phyloP scores from a whole-genome alignment of 2,113 vertebrate genomes.

The Zosterops lateralis region DNA sequence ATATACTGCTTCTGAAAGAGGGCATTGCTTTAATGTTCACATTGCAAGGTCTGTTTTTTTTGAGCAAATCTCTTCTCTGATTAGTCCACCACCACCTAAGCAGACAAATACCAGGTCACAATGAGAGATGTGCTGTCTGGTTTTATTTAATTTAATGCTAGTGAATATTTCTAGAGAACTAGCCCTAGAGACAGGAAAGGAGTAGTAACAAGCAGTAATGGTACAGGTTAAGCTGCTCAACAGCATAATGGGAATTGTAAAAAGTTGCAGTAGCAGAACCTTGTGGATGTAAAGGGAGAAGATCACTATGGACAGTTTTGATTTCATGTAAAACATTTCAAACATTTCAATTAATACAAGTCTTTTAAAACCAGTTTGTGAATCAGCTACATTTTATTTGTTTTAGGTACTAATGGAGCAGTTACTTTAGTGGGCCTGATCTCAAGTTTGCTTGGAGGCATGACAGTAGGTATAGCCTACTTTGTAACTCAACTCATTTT shows the following conservation, averaged over 20 bases:
- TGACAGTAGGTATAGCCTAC: slow-evolving; percentile 83
- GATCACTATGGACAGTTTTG: neutral
- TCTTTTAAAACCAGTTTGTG: neutral
- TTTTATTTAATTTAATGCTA: neutral
- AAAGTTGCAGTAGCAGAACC: neutral
- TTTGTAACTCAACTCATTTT: slow-evolving; percentile 83
- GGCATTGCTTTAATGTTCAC: neutral
- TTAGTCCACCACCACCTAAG: neutral
- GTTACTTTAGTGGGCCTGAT: slow-evolving; percentile 84
- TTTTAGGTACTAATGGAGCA: slow-evolving; percentile 93
- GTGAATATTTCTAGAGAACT: neutral
- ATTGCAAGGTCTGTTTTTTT: neutral
- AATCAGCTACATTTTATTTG: neutral
- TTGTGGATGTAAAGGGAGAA: neutral
- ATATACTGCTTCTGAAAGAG: neutral
- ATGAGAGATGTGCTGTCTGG: neutral
- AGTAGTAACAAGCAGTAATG: neutral
- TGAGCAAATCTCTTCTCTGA: neutral
- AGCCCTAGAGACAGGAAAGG: neutral
- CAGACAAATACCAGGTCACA: neutral
- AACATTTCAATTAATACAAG: neutral
- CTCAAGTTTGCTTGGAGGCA: slow-evolving; percentile 88
- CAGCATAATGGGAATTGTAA: neutral
- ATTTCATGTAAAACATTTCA: neutral
- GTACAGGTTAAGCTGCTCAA: neutral